Base-by-base conservation (phyloP, 1,140 invertebrate species). In the Tetramorium parvispinum region DNA sequence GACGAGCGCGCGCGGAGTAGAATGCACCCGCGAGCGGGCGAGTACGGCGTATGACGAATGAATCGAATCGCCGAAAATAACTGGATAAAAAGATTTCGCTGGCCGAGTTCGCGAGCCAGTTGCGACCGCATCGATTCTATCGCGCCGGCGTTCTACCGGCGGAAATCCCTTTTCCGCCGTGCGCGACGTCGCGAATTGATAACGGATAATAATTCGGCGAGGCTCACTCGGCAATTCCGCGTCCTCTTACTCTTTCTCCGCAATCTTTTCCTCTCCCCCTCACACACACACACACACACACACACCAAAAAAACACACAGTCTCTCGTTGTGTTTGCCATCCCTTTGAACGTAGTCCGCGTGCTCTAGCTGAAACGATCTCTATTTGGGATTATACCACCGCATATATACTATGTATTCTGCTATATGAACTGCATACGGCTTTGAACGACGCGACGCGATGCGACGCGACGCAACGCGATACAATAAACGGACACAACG, bases 11-110 rank as follows among this genome's bases (percentile, higher is more conserved):
- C 51, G 49, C 66, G 66, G 53, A 70, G 57, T 10, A 59, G 75
- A 71, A 66, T 49, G 73, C 73, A 18, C 40, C 7, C 53, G 7
- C 40, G n/a, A 24, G 73, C 88, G 11, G 13, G 43, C 68, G 21
- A 37, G 59, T 37, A 2, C 40, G 61, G 49, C 86, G 75, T 89
- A 89, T 87, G 81, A 79, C 86, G 88, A 57, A 89, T 63, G 81
- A 90, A 90, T 90, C 85, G 66, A 87, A 90, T 85, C 82, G 73
- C 88, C 88, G 78, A 90, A 90, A 89, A 90, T 85, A 89, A 90
- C 88, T 79, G 24, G 79, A 73, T 89, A 87, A 90, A 90, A 89
- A 85, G 85, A 89, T 90, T 85, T 63, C 18, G 65, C 24, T 27
- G 53, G 40, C 46, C 66, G 68, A 46, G 21, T 63, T 46, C 37